Conservation (phyloP, 2,113 vertebrate genomes). For the Dipodomys merriami region DNA sequence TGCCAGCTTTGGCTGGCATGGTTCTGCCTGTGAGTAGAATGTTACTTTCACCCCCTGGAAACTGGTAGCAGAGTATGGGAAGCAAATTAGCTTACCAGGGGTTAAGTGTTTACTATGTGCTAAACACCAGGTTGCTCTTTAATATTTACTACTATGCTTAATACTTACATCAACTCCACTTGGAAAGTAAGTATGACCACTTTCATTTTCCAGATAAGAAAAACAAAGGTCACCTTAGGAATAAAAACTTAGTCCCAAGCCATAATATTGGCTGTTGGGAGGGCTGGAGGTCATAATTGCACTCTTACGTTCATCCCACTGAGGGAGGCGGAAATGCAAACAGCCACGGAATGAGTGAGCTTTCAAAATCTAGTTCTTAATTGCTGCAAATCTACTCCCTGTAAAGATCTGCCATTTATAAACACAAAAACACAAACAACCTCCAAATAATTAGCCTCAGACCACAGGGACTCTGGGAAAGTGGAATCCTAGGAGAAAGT, state of each 20-base stretch:
- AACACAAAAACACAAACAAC: constrained; percentile 66
- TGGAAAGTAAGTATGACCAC: background rate
- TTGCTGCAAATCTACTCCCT: constrained; percentile 77
- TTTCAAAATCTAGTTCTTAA: constrained; percentile 72
- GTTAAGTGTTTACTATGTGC: background rate
- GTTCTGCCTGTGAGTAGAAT: background rate
- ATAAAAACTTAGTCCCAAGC: background rate
- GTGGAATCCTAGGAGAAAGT: constrained; percentile 10
- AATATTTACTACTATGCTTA: background rate
- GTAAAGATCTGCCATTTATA: constrained; percentile 75
- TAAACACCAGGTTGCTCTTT: background rate
- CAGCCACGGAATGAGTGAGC: constrained; percentile 11
- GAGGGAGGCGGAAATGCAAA: constrained; percentile 35
- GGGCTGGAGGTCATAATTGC: constrained; percentile 42
- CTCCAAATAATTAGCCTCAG: constrained; percentile 66
- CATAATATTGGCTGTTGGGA: background rate
- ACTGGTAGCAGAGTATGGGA: background rate
- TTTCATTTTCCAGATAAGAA: constrained; percentile 31
- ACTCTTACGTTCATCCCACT: constrained; percentile 23
- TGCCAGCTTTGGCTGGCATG: background rate
- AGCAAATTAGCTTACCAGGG: background rate
- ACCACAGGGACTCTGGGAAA: constrained; percentile 62
- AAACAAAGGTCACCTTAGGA: background rate
- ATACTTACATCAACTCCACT: background rate
- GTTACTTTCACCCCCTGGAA: background rate